Conservation (phyloP, 1,140 invertebrate genomes). For the Heliconius eleuchia region DNA sequence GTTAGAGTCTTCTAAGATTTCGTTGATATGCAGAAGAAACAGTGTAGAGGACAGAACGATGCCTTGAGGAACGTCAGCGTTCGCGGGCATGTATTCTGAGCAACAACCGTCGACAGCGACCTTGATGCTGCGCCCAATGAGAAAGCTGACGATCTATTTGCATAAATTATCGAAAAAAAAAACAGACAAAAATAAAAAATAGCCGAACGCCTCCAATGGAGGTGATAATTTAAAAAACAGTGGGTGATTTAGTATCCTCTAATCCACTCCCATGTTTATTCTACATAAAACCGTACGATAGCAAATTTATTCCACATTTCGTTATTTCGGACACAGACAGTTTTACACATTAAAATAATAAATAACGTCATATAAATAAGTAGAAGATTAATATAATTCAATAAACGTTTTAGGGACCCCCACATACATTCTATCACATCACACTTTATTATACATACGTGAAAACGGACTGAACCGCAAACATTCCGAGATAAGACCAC, state of each 20-base stretch:
- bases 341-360: conserved; percentile 41
- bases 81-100: too few species aligned
- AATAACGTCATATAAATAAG: conserved; percentile 40
- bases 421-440: conserved; percentile 43
- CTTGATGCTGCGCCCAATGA: too few species aligned
- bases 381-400: conserved; percentile 48
- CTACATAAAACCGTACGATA: conserved; percentile 21
- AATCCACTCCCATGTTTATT: conserved; percentile 14
- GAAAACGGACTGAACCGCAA: conserved; percentile 31
- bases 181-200: not conserved
- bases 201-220: not conserved
- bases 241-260: conserved; percentile 35
- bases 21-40: too few species aligned
- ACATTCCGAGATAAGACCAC: conserved; percentile 47
- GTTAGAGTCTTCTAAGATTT: too few species aligned
- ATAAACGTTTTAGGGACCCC: conserved; percentile 44
- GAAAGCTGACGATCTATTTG: too few species aligned
- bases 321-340: conserved; percentile 21
- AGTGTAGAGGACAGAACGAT: too few species aligned
- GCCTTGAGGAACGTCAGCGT: too few species aligned
- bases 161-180: not conserved
- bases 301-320: conserved; percentile 29
- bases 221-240: conserved; percentile 14
- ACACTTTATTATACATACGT: conserved; percentile 36
- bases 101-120: too few species aligned